These are phyloP conservation scores for Spodoptera exigua DNA, from an alignment of 2,888 invertebrate genomes.

Conservation along the genomic window DNA sequence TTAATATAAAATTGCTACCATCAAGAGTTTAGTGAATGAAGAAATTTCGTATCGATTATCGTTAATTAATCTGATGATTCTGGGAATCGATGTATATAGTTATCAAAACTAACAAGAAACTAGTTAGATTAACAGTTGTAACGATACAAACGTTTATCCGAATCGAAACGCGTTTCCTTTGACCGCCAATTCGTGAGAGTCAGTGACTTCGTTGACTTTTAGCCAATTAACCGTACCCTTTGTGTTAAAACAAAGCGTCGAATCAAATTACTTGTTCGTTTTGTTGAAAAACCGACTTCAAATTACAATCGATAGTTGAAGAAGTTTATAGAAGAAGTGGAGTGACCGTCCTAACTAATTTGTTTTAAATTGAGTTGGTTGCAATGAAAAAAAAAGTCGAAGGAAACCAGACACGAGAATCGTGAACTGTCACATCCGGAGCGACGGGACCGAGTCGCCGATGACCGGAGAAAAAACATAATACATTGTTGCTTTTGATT, in stretches of 20 bases:
- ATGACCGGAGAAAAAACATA: slow-evolving; percentile 62
- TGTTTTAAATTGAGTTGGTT: slow-evolving; percentile 78
- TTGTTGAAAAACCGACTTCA: slow-evolving; percentile 56
- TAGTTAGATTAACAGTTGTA: slow-evolving; percentile 58
- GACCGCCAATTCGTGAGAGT: slow-evolving; percentile 63
- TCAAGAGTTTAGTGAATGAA: slow-evolving; percentile 47
- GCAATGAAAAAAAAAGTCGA: slow-evolving; percentile 66
- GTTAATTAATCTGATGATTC: slow-evolving; percentile 41
- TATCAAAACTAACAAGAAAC: slow-evolving; percentile 56
- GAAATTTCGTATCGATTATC: slow-evolving; percentile 45
- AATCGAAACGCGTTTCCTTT: slow-evolving; percentile 68
- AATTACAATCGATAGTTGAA: slow-evolving; percentile 54
- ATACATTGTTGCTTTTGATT: slow-evolving; percentile 64
- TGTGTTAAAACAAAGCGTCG: slow-evolving; percentile 62
- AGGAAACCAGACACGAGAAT: slow-evolving; percentile 60
- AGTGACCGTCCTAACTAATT: slow-evolving; percentile 77
- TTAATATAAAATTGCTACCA: slow-evolving; percentile 31
- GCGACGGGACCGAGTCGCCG: slow-evolving; percentile 48
- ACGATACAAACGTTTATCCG: slow-evolving; percentile 57
- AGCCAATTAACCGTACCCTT: slow-evolving; percentile 68
- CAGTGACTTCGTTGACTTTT: slow-evolving; percentile 64
- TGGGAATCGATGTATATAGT: slow-evolving; percentile 46
- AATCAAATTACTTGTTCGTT: slow-evolving; percentile 64
- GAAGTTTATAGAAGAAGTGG: slow-evolving; percentile 65
- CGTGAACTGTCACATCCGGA: slow-evolving; percentile 78